Evolutionary conservation across 1,140 invertebrate species (phyloP).

Genomic region (Bombus balteatus): DNA sequence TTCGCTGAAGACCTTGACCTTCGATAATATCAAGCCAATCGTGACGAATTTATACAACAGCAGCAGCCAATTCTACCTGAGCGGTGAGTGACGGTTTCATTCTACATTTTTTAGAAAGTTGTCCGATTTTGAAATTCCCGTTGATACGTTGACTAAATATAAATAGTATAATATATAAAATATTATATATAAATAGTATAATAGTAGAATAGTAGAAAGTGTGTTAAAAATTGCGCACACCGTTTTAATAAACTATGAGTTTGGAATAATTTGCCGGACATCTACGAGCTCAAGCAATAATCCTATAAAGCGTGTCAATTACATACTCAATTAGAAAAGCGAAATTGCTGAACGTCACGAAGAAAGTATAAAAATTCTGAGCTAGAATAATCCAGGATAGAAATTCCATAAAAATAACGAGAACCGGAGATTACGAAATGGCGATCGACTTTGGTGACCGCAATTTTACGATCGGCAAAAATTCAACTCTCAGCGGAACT

Average conservation of each 20-base stretch:
- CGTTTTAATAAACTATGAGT: too few relatives aligned
- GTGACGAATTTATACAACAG: conserved; percentile 88
- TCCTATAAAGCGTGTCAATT: neutral
- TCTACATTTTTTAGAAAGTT: neutral
- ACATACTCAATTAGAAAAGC: neutral
- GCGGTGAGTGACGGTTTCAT: conserved; percentile 85
- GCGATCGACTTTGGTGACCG: neutral
- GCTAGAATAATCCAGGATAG: neutral
- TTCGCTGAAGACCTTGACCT: conserved; percentile 88
- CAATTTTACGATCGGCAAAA: neutral
- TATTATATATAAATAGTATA: too few relatives aligned
- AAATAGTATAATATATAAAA: too few relatives aligned
- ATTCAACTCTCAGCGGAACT: neutral
- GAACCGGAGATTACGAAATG: neutral
- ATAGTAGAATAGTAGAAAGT: too few relatives aligned
- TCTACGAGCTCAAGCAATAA: neutral
- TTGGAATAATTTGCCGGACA: neutral
- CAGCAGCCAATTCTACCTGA: conserved; percentile 88
- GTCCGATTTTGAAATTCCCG: neutral
- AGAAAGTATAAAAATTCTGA: neutral
- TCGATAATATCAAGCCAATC: conserved; percentile 88
- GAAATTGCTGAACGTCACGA: neutral
- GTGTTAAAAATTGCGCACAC: too few relatives aligned
- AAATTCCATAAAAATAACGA: neutral
- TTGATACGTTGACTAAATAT: too few relatives aligned